Conservation (phyloP, 2,797 vertebrate species). For the Sebastes itinus region DNA sequence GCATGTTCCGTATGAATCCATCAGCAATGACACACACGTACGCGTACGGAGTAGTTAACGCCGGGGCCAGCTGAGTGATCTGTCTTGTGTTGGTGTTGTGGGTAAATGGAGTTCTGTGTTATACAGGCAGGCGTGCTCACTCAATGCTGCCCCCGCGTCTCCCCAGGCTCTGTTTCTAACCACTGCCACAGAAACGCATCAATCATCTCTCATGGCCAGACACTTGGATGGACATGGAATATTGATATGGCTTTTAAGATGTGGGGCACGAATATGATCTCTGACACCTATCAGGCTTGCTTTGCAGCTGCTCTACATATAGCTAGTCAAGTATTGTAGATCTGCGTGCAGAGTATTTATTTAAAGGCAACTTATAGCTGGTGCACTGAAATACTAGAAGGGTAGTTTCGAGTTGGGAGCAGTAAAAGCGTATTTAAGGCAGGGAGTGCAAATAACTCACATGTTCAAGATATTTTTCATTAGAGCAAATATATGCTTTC, state of each 20-base stretch:
- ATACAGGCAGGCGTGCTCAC: slow-evolving; percentile 49
- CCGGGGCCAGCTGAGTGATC: slow-evolving; percentile 45
- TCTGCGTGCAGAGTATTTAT: slow-evolving; percentile 24
- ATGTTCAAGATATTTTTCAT: background rate
- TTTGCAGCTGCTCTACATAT: slow-evolving; percentile 55
- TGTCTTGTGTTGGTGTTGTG: slow-evolving; percentile 65
- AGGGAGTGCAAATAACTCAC: background rate
- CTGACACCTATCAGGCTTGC: slow-evolving; percentile 63
- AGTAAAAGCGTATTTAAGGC: background rate
- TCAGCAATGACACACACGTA: slow-evolving; percentile 36
- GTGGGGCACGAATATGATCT: slow-evolving; percentile 70
- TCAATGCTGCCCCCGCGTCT: slow-evolving; percentile 62
- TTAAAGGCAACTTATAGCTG: slow-evolving; percentile 43
- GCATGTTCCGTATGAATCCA: slow-evolving; percentile 47
- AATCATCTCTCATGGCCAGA: slow-evolving; percentile 74
- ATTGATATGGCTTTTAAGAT: slow-evolving; percentile 74
- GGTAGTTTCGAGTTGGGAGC: slow-evolving; percentile 5
- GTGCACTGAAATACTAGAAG: slow-evolving; percentile 41
- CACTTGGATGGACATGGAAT: slow-evolving; percentile 67
- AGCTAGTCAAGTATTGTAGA: slow-evolving; percentile 27
- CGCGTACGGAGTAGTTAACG: slow-evolving; percentile 42
- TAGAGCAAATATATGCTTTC: background rate
- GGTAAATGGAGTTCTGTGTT: slow-evolving; percentile 66
- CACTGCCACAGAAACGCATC: slow-evolving; percentile 69
- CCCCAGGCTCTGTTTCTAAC: slow-evolving; percentile 65